These are phyloP conservation scores for Synergus laeviventris DNA, from an alignment of 2,888 invertebrate genomes.

Conservation along the genomic window DNA sequence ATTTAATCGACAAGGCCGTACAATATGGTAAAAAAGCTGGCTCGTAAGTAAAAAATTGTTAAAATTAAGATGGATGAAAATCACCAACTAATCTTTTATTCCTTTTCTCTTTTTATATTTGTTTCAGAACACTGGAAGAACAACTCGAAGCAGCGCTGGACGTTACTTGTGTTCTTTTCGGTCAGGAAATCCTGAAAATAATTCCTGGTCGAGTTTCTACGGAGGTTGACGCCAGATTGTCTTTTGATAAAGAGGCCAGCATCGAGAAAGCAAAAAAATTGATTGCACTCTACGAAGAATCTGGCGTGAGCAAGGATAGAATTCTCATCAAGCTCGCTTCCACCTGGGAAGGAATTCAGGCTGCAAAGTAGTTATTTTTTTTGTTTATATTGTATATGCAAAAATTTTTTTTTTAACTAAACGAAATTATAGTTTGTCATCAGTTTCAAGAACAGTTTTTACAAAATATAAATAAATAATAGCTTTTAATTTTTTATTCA, in stretches of 20 bases:
- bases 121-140: constrained; percentile 82
- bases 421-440: not conserved
- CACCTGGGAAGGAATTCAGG: constrained; percentile 99
- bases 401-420: not conserved
- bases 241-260: constrained; percentile 95
- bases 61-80: not conserved
- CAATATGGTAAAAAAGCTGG: constrained; percentile 86
- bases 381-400: constrained; percentile 1
- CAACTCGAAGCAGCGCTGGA: constrained; percentile 92
- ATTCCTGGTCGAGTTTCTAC: constrained; percentile 98
- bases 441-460: not conserved
- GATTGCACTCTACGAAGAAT: constrained; percentile 92
- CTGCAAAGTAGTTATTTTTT: constrained; percentile 86
- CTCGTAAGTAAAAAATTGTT: constrained; percentile 75
- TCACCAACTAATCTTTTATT: not conserved
- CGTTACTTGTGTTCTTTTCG: constrained; percentile 96
- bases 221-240: constrained; percentile 97
- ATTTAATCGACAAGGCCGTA: constrained; percentile 92
- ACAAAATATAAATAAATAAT: not conserved
- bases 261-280: constrained; percentile 92
- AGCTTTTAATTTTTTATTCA: not conserved
- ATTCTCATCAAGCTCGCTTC: constrained; percentile 98
- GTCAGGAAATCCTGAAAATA: constrained; percentile 97
- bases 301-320: constrained; percentile 91
- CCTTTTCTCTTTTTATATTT: not conserved